Evolutionary conservation across 2,888 invertebrate species (phyloP), one percentile per base, ranked within the genome.

Genomic region (Cataglyphis livida): DNA sequence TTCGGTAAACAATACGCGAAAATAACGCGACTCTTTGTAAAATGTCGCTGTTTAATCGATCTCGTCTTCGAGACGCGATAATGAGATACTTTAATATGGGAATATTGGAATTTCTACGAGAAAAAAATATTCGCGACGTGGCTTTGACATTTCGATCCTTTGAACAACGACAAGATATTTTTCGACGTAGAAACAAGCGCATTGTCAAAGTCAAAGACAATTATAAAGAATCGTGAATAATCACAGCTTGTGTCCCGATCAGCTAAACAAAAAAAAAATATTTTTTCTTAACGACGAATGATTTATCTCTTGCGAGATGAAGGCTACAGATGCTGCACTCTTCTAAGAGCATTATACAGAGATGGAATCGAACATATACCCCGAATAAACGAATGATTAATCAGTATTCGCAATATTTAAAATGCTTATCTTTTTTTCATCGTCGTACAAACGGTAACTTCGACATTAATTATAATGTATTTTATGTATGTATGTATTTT

Each of bases 401-500:
- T 59, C n/a, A 28, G 66, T 28, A 66, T 54, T 38, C 25, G 75
- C 65, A 54, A 15, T 21, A 32, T 15, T 18, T 12, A 38, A 48
- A 35, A 75, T 57, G 75, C 35, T 35, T 51, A 35, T 25, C 18
- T 75, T 18, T 41, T 62, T 18, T 12, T 54, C 28, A 54, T 68
- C 28, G 0, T 78, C 78, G 78, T 79, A 79, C 78, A 79, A 79
- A 79, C 78, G 78, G 78, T 79, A 79, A 35, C 70, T 79, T 79
- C 59, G 78, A 79, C 78, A 18, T 35, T 70, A 25, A 78, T 68
- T 57, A 6, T 51, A 18, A 18, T 15, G 12, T 44, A 57, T 21
- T 68, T 79, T 1, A 18, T 21, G 10, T 1, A 18, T 21, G 10
- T 1, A 18, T 15, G 12, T 44, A 57, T 21, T 68, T 79, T 1